Conservation (phyloP, 2,797 vertebrate species). For the Periophthalmus magnuspinnatus region DNA sequence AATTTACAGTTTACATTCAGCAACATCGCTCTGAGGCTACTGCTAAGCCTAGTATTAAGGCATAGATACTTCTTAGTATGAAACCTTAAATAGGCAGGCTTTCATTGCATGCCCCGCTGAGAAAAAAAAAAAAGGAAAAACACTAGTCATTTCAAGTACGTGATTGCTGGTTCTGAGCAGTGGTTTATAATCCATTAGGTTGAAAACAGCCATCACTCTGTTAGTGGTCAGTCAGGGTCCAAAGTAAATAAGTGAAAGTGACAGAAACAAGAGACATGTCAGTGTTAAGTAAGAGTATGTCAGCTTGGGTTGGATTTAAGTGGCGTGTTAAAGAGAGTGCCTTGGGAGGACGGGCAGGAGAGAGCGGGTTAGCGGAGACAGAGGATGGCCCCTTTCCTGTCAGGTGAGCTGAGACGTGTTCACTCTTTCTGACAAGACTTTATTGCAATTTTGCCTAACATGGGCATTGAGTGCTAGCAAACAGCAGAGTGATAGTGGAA, state of each 20-base stretch:
- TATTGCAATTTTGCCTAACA: conserved; percentile 50
- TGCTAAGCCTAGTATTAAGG: conserved; percentile 58
- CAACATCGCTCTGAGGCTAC: conserved; percentile 52
- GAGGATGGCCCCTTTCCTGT: conserved; percentile 50
- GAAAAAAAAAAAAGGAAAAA: conserved; percentile 25
- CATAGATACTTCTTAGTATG: conserved; percentile 45
- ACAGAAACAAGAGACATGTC: conserved; percentile 40
- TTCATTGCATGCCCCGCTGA: conserved; percentile 32
- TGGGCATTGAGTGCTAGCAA: conserved; percentile 34
- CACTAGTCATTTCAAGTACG: conserved; percentile 15
- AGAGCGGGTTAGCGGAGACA: conserved; percentile 28
- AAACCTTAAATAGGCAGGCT: conserved; percentile 34
- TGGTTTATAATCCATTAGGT: conserved; percentile 1
- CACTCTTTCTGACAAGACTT: conserved; percentile 53
- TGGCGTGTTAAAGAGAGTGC: conserved; percentile 27
- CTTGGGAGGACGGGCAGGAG: conserved; percentile 37
- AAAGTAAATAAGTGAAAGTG: conserved; percentile 26
- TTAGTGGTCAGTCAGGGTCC: conserved; percentile 16
- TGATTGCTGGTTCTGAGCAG: conserved; percentile 24
- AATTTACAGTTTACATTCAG: conserved; percentile 57
- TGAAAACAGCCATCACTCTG: conserved; percentile 18
- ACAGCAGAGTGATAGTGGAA: conserved; percentile 33
- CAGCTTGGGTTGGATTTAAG: conserved; percentile 51
- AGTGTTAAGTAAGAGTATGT: conserved; percentile 37
- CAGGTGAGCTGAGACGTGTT: conserved; percentile 62